Evolutionary conservation across 2,797 vertebrate genomes (phyloP).

Genomic region (Bufotes viridis): DNA sequence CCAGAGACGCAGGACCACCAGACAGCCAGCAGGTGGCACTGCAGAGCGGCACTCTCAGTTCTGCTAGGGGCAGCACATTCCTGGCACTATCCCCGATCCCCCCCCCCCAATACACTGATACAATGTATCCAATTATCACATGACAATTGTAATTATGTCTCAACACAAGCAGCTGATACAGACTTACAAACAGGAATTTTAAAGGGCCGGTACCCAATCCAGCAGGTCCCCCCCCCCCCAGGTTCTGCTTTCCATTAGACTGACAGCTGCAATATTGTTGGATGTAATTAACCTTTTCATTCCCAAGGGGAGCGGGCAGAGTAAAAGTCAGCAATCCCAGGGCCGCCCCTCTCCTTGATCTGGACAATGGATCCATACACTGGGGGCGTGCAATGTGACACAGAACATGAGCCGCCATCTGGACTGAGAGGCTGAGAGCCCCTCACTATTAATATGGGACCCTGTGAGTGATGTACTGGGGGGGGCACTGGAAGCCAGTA

Average conservation of each 20-base stretch:
- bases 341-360: neutral
- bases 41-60: neutral
- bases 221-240: neutral
- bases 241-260: neutral
- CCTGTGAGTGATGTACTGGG: neutral
- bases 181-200: neutral
- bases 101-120: neutral
- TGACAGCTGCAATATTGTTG: neutral
- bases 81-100: neutral
- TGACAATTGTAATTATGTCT: neutral
- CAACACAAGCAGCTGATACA: neutral
- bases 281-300: constrained; percentile 7
- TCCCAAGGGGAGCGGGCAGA: neutral
- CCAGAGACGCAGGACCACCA: neutral
- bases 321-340: neutral
- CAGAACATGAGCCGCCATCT: neutral
- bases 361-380: neutral
- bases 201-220: neutral
- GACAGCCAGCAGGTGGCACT: neutral
- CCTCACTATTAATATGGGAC: neutral
- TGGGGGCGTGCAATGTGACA: neutral
- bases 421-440: neutral
- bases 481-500: neutral
- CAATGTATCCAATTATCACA: neutral
- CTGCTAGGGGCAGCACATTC: neutral